A percentile compares a stretch with the other conserved stretches of the same genome.
phyloP scores from a whole-genome alignment of 1,140 invertebrate species.

The Polypedilum pembai region DNA sequence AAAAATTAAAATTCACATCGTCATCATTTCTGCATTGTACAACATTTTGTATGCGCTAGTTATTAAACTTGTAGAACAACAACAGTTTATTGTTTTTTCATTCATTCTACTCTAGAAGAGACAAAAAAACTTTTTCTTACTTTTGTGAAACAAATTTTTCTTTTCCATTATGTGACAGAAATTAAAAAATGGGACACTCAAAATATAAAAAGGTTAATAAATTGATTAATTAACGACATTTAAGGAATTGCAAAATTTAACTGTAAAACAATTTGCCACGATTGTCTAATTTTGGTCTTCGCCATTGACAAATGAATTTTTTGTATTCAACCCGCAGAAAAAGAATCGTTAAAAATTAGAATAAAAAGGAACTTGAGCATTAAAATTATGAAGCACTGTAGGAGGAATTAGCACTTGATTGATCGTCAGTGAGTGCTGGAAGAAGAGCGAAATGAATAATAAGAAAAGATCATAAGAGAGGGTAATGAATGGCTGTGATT shows the following conservation, averaged over 20 bases:
- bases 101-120: too few species aligned
- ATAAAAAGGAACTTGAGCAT: too few species aligned
- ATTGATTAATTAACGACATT: not conserved
- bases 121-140: not conserved
- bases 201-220: not conserved
- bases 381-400: too few species aligned
- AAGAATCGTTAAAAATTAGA: too few species aligned
- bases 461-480: too few species aligned
- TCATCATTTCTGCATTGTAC: not conserved
- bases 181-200: not conserved
- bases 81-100: not conserved
- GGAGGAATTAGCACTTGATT: constrained; percentile 2
- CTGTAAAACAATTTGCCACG: too few species aligned
- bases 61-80: not conserved
- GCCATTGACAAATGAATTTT: too few species aligned
- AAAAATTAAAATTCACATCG: constrained; percentile 6
- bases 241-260: too few species aligned
- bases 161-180: not conserved
- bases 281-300: too few species aligned
- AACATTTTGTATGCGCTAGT: not conserved
- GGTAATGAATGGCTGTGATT: too few species aligned
- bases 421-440: not conserved
- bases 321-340: too few species aligned
- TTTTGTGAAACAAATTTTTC: not conserved
- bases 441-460: too few species aligned